phyloP scores from a whole-genome alignment of 2,888 invertebrate genomes.

The Pollenia angustigena region DNA sequence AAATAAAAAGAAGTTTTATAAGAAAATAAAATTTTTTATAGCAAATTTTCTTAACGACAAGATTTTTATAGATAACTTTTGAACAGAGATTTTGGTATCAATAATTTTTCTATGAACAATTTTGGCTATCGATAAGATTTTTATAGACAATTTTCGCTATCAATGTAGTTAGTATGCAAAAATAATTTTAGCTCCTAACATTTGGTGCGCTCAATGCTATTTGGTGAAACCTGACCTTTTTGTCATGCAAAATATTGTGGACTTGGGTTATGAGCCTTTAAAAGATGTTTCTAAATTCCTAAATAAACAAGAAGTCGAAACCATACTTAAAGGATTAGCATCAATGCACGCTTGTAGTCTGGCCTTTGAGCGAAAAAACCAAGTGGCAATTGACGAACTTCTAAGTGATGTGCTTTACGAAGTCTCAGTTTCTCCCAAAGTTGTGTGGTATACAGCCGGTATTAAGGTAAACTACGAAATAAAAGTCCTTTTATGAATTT shows the following conservation, averaged over 20 bases:
- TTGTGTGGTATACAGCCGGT: conserved; percentile 79
- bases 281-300: conserved; percentile 75
- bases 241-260: conserved; percentile 83
- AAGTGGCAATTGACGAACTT: conserved; percentile 76
- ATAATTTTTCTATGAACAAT: background rate
- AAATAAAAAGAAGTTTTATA: no score
- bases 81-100: background rate
- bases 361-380: conserved; percentile 81
- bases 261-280: conserved; percentile 77
- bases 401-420: conserved; percentile 77
- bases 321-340: conserved; percentile 81
- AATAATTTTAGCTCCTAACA: conserved; percentile 74
- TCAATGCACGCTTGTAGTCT: conserved; percentile 83
- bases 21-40: no score
- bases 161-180: background rate
- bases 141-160: background rate
- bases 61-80: background rate
- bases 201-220: conserved; percentile 82
- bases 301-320: conserved; percentile 79
- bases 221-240: conserved; percentile 80
- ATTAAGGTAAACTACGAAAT: conserved; percentile 73
- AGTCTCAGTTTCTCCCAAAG: conserved; percentile 76
- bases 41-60: no score
- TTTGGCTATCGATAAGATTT: background rate
- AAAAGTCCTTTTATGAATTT: no score